Base-by-base conservation (phyloP, 2,113 vertebrate species). In the Aptenodytes patagonicus region DNA sequence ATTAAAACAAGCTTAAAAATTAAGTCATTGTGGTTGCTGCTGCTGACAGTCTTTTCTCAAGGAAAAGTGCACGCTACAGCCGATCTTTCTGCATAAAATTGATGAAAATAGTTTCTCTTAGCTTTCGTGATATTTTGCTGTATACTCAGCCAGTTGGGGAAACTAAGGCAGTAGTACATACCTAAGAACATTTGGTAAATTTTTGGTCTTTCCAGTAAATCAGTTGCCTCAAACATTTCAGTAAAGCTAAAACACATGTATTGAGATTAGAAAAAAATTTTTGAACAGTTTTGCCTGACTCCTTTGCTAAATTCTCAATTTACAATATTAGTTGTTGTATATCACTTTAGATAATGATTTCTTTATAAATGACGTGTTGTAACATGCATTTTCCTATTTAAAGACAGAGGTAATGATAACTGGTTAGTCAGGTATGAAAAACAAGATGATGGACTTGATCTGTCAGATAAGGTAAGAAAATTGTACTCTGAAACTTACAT, bases 391-490 rank as follows among this genome's bases (percentile, higher is more conserved):
- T 96, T 94, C 83, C n/a, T 94, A 49, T 98, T 96, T 62, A 94
- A 98, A 99, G 99, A 99, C 98, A 98, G 99, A 93, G 99, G 99
- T 76, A 99, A 99, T 4, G 99, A 99, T 96, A 99, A 99, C 98
- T 99, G 99, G 99, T 97, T 99, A 96, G 98, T 99, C 97, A 99
- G 97, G 97, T 99, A 99, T 54, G 99, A 99, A 97, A 99, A 99
- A 70, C 97, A 98, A 82, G 98, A 98, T 87, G 97, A 96, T 71
- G 97, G 32, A 88, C 96, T 62, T 34, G 97, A 98, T 57, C 73
- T 73, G 29, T 91, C 96, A 71, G 96, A 97, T 85, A 98, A 99
- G 98, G 99, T 99, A 96, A 98, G 96, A 82, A 84, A 76, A 94
- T 44, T 10, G 10, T 83, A 32, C 52, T 83, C 42, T 65, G 72